phyloP scores from a whole-genome alignment of 2,113 vertebrate genomes.

The Notiomystis cincta region DNA sequence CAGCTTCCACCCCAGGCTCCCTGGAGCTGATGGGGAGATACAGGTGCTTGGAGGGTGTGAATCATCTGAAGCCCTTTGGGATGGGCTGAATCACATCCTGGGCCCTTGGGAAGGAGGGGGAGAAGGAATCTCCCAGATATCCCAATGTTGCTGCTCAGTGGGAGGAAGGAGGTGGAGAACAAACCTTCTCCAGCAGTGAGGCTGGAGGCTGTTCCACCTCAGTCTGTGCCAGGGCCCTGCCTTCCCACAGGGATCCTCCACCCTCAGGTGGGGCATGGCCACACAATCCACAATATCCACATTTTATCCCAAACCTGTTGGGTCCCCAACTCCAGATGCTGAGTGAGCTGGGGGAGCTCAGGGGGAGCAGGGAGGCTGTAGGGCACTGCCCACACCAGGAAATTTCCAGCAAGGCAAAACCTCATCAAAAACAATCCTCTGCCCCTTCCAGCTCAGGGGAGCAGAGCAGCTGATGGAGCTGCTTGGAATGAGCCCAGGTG shows the following conservation, averaged over 20 bases:
- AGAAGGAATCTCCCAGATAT: neutral
- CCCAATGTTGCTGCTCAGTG: neutral
- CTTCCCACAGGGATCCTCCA: neutral
- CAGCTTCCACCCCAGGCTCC: neutral
- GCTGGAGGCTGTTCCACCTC: neutral
- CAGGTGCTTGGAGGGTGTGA: neutral
- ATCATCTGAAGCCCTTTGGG: neutral
- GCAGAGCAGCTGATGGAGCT: neutral
- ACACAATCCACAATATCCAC: fast-evolving
- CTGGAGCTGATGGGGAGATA: neutral
- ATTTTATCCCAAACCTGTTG: neutral
- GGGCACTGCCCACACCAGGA: neutral
- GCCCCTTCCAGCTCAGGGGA: neutral
- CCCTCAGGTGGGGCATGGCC: neutral
- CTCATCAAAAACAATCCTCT: neutral
- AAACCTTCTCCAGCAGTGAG: neutral
- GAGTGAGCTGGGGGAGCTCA: fast-evolving
- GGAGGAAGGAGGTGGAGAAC: neutral
- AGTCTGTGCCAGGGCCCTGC: neutral
- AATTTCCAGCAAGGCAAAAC: neutral
- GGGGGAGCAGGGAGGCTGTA: neutral
- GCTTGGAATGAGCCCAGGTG: neutral
- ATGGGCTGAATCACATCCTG: neutral
- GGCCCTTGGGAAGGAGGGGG: neutral
- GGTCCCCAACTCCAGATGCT: neutral